Conservation (phyloP, 2,797 vertebrate species). For the Sebastes iracundus region DNA sequence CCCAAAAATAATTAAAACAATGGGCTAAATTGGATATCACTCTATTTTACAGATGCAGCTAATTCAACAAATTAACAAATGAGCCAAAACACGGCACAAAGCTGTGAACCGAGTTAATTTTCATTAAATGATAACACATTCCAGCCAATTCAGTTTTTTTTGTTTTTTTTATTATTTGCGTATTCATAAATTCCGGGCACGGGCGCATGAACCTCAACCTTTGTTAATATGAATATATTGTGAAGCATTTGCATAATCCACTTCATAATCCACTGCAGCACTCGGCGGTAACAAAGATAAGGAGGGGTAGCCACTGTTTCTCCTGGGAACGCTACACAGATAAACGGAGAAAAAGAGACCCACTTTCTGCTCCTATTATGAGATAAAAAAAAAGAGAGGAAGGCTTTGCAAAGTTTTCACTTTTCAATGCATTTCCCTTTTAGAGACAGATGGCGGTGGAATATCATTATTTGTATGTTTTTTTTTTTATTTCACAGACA, state of each 20-base stretch:
- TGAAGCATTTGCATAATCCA: slow-evolving; percentile 80
- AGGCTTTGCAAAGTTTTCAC: slow-evolving; percentile 70
- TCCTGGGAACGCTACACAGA: slow-evolving; percentile 82
- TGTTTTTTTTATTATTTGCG: slow-evolving; percentile 27
- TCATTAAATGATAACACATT: slow-evolving; percentile 75
- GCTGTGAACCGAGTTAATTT: slow-evolving; percentile 36
- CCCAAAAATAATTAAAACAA: slow-evolving; percentile 40
- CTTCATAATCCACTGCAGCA: slow-evolving; percentile 78
- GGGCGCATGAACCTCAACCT: slow-evolving; percentile 72
- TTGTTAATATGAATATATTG: slow-evolving; percentile 83
- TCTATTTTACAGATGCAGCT: slow-evolving; percentile 41
- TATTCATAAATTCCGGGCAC: slow-evolving; percentile 77
- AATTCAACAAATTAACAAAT: slow-evolving; percentile 65
- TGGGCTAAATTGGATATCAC: slow-evolving; percentile 52
- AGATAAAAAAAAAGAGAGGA: slow-evolving; percentile 75
- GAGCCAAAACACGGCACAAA: slow-evolving; percentile 32
- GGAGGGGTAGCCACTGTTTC: slow-evolving; percentile 80
- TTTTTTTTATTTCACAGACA: slow-evolving; percentile 36
- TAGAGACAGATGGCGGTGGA: slow-evolving; percentile 62
- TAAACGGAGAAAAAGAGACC: slow-evolving; percentile 73
- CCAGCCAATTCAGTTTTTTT: slow-evolving; percentile 28
- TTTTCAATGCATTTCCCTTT: slow-evolving; percentile 61
- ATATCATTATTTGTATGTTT: slow-evolving; percentile 69
- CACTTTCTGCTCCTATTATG: slow-evolving; percentile 81
- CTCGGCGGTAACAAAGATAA: slow-evolving; percentile 78